Conservation (phyloP, 1,140 invertebrate species). For the Eupristina koningsbergeri region DNA sequence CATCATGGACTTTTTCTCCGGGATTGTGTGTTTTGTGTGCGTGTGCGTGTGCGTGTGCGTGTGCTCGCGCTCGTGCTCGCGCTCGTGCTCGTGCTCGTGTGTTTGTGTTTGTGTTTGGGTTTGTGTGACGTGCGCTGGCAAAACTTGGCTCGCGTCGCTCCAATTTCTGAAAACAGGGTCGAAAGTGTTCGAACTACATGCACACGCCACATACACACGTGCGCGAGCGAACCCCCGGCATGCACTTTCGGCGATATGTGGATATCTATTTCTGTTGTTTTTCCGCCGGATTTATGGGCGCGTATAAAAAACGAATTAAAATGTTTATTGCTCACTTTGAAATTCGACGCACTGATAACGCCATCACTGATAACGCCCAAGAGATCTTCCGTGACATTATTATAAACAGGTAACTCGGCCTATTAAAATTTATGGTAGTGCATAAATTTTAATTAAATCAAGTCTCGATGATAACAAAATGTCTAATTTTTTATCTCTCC, state of each 20-base stretch:
- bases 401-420: neutral
- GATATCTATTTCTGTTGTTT: slow-evolving; percentile 3
- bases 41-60: too few relatives aligned
- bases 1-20: slow-evolving; percentile 35
- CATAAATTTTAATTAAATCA: neutral
- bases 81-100: too few relatives aligned
- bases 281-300: neutral
- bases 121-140: neutral
- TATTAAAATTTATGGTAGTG: neutral
- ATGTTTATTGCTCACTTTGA: neutral
- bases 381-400: slow-evolving; percentile 1
- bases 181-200: neutral
- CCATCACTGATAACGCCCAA: neutral
- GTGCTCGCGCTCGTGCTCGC: too few relatives aligned
- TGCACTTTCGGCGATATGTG: neutral
- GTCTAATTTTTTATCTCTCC: neutral
- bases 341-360: neutral
- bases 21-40: too few relatives aligned
- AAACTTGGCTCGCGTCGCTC: slow-evolving; percentile 13
- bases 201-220: neutral
- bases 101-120: too few relatives aligned
- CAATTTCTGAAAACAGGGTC: slow-evolving; percentile 40
- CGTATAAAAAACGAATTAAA: neutral
- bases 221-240: neutral
- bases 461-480: neutral